A percentile compares a stretch with the other conserved stretches of the same genome.
Conservation (phyloP, 2,113 vertebrate species). For the Vimba vimba region DNA sequence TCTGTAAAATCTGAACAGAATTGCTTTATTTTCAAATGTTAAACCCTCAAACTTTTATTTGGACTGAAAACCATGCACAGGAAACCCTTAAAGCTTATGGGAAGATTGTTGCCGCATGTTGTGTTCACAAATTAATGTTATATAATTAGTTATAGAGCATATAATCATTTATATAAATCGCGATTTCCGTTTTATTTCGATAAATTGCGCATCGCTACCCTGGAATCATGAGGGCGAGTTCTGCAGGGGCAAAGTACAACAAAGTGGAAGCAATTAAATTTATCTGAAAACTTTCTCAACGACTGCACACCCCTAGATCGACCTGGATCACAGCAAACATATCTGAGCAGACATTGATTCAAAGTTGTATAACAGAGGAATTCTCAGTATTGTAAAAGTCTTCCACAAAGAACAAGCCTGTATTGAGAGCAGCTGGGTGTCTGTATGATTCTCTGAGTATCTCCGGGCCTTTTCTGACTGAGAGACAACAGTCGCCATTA, state of each 20-base stretch:
- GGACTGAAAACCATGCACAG: no score
- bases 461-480: constrained; percentile 41
- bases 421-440: constrained; percentile 38
- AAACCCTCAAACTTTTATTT: not conserved
- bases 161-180: no score
- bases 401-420: constrained; percentile 33
- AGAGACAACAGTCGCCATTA: constrained; percentile 47
- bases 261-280: not conserved
- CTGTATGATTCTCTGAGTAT: constrained; percentile 29
- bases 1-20: no score
- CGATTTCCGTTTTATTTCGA: not conserved
- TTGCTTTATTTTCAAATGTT: not conserved
- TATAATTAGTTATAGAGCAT: no score
- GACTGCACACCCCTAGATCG: not conserved
- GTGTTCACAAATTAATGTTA: no score
- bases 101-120: no score
- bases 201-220: not conserved
- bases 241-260: not conserved
- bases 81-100: no score
- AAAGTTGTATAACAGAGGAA: constrained; percentile 36
- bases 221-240: not conserved
- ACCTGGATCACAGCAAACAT: constrained; percentile 28
- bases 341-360: constrained; percentile 7
- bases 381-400: constrained; percentile 40
- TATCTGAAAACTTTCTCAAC: not conserved